Evolutionary conservation across 2,113 vertebrate species (phyloP).

Genomic region (Loxodonta africana): DNA sequence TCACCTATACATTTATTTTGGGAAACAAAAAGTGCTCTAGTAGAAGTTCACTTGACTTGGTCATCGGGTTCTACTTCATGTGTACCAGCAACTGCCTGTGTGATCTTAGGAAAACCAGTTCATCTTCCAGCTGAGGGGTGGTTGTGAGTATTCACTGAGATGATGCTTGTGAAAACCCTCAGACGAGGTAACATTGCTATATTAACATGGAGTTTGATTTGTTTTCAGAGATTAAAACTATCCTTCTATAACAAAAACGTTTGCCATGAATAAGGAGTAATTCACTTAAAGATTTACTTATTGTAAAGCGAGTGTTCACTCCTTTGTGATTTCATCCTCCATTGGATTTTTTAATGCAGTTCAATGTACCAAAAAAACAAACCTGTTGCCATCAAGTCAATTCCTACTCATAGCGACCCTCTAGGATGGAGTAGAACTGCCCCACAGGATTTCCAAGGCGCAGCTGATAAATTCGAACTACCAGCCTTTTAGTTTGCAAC

Average conservation of each 20-base stretch:
- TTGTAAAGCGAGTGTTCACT: neutral
- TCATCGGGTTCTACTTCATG: neutral
- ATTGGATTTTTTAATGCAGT: neutral
- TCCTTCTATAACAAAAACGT: neutral
- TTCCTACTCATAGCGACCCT: too few species aligned
- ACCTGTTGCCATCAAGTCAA: too few species aligned
- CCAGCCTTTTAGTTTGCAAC: too few species aligned
- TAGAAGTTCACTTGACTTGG: neutral
- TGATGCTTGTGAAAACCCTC: neutral
- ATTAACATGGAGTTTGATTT: neutral
- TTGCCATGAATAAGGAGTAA: neutral
- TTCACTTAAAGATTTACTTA: neutral
- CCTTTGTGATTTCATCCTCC: neutral
- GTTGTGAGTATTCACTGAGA: neutral
- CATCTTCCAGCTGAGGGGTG: neutral
- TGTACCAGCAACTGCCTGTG: neutral
- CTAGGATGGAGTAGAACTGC: too few species aligned
- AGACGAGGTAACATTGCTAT: neutral
- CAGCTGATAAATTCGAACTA: too few species aligned
- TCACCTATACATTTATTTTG: slow-evolving; percentile 41
- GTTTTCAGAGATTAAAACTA: slow-evolving; percentile 17
- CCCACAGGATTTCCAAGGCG: too few species aligned
- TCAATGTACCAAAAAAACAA: neutral
- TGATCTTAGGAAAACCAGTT: neutral
- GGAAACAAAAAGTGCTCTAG: neutral